Conservation (phyloP, 2,797 vertebrate genomes). For the Dicrostonyx torquatus region DNA sequence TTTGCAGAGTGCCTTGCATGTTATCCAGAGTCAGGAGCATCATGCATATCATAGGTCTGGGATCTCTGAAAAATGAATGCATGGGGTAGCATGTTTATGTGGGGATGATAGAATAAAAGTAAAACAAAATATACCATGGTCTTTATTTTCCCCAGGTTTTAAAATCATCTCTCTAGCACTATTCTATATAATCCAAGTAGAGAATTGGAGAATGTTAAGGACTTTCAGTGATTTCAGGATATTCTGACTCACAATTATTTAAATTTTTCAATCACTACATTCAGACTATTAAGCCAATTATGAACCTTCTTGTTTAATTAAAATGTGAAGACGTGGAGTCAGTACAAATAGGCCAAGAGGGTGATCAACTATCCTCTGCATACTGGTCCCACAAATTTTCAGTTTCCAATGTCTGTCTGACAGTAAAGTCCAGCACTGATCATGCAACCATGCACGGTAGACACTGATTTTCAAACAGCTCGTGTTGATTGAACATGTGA, state of each 20-base stretch:
- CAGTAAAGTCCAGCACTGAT: neutral
- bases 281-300: neutral
- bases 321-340: neutral
- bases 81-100: constrained; percentile 50
- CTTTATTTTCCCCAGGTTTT: constrained; percentile 57
- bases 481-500: neutral
- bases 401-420: neutral
- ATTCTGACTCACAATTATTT: constrained; percentile 9
- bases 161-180: constrained; percentile 23
- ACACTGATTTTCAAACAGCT: neutral
- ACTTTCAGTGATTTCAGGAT: neutral
- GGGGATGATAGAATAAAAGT: constrained; percentile 20
- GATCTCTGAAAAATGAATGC: constrained; percentile 63
- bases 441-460: neutral
- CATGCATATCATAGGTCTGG: constrained; percentile 39
- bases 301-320: constrained; percentile 23
- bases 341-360: neutral
- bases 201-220: constrained; percentile 20
- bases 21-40: constrained; percentile 19
- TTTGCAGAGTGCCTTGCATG: constrained; percentile 54
- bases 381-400: neutral
- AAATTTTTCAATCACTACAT: neutral
- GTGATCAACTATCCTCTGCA: neutral
- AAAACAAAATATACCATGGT: constrained; percentile 20
- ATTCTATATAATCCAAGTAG: neutral